phyloP scores from a whole-genome alignment of 2,888 invertebrate genomes.

The Podabrus alpinus region DNA sequence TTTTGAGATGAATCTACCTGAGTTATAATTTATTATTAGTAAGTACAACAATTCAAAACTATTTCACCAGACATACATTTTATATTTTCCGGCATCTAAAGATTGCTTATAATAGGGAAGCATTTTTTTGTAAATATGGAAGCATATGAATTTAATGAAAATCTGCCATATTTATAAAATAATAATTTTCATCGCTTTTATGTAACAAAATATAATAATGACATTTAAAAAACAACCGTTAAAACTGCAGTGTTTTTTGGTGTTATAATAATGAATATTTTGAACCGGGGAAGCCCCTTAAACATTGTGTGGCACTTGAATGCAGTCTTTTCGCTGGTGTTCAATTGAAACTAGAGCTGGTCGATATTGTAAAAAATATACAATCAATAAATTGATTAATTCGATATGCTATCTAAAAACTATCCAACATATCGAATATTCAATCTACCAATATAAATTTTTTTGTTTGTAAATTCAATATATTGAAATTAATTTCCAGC shows the following conservation, averaged over 20 bases:
- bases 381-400: no score
- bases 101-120: conserved; percentile 45
- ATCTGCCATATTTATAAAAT: conserved; percentile 1
- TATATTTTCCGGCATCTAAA: conserved; percentile 32
- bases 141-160: conserved; percentile 41
- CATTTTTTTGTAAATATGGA: conserved; percentile 45
- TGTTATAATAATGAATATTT: neutral
- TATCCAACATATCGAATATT: neutral
- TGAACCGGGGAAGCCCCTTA: neutral
- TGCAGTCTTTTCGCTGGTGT: neutral
- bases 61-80: neutral
- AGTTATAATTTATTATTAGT: conserved; percentile 15
- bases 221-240: neutral
- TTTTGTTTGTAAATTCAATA: no score
- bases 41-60: neutral
- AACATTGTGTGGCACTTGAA: neutral
- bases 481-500: neutral
- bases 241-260: neutral
- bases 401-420: no score
- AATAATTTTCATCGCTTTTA: neutral
- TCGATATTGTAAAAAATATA: neutral
- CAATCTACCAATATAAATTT: no score
- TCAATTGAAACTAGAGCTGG: neutral
- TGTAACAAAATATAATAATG: no score
- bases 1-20: conserved; percentile 35